These are phyloP conservation scores for Trichogramma dendrolimi DNA, from an alignment of 2,888 invertebrate species.

Conservation along the genomic window DNA sequence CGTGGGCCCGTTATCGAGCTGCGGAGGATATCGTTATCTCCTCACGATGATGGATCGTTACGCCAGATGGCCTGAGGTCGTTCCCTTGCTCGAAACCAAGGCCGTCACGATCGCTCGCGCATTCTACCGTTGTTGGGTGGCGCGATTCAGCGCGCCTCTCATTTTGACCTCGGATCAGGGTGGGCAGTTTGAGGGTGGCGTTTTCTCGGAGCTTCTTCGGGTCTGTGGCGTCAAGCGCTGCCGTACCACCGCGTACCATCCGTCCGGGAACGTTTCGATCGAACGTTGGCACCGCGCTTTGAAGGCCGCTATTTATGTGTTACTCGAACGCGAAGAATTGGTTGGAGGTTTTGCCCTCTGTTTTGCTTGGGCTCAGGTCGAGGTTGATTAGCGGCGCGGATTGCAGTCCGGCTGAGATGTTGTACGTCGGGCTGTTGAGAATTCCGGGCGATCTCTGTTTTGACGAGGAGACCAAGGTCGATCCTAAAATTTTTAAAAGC, in stretches of 20 bases:
- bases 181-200: neutral
- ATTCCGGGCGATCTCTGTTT: constrained; percentile 34
- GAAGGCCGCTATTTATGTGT: constrained; percentile 1
- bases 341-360: constrained; percentile 31
- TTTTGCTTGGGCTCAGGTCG: constrained; percentile 34
- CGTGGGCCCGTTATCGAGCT: neutral
- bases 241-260: neutral
- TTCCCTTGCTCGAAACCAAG: neutral
- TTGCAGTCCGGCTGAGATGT: constrained; percentile 33
- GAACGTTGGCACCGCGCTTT: neutral
- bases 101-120: neutral
- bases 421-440: constrained; percentile 33
- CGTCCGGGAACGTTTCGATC: constrained; percentile 1
- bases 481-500: constrained; percentile 6
- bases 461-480: constrained; percentile 6
- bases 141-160: neutral
- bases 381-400: constrained; percentile 37
- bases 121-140: neutral
- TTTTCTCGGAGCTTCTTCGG: neutral
- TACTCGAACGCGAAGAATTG: constrained; percentile 15
- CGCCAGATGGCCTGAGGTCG: neutral
- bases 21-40: neutral
- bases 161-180: neutral
- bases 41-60: neutral
- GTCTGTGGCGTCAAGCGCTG: neutral